A percentile compares a stretch with the other conserved stretches of the same genome.
Evolutionary conservation across 2,888 invertebrate species (phyloP).

Genomic region (Drosophila falleni): DNA sequence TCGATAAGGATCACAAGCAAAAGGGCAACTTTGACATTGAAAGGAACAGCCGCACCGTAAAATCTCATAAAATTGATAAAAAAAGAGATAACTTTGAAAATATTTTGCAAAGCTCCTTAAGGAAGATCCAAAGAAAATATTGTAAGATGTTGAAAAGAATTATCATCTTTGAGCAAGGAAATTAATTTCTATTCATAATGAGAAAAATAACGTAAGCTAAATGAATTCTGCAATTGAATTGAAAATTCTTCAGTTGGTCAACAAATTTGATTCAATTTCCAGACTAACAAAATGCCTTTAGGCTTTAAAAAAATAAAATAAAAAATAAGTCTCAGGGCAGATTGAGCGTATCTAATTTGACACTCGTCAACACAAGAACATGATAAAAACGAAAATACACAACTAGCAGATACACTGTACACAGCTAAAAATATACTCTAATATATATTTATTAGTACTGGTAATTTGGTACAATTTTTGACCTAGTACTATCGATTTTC

Average conservation of each 20-base stretch:
- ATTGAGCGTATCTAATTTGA: constrained; percentile 58
- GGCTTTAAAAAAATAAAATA: constrained; percentile 22
- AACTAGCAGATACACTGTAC: constrained; percentile 1
- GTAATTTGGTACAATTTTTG: background rate
- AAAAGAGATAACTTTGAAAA: constrained; percentile 36
- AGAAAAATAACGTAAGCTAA: constrained; percentile 51
- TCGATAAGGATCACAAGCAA: constrained; percentile 69
- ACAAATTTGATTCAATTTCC: constrained; percentile 19
- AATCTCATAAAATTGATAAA: constrained; percentile 63
- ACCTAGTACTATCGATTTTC: too few relatives aligned
- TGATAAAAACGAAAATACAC: background rate
- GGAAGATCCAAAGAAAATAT: constrained; percentile 33
- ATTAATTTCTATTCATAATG: constrained; percentile 61
- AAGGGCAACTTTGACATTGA: constrained; percentile 41
- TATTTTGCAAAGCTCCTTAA: constrained; percentile 41
- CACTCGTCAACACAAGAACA: constrained; percentile 22
- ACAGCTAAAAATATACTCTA: background rate
- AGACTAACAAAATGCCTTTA: constrained; percentile 1
- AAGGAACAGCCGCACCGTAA: constrained; percentile 65
- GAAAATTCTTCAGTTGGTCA: constrained; percentile 13
- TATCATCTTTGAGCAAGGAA: constrained; percentile 22
- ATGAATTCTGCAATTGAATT: constrained; percentile 37
- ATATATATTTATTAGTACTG: background rate
- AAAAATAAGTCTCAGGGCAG: constrained; percentile 12
- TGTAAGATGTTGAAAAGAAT: constrained; percentile 45